These are phyloP conservation scores for Helicolenus hilgendorfi DNA, from an alignment of 2,797 vertebrate species.

Conservation along the genomic window DNA sequence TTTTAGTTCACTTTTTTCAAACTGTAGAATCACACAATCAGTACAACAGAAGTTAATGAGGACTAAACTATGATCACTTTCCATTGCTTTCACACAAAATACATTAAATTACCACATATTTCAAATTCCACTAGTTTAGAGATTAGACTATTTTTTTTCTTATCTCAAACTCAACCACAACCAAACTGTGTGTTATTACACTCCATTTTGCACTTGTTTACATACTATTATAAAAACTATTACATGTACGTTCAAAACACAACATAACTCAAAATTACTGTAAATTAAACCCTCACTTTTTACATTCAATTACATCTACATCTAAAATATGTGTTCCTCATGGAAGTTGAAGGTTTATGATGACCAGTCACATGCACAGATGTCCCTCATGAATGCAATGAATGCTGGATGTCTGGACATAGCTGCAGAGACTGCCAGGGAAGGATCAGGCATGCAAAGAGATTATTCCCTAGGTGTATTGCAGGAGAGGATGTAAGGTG, in stretches of 20 bases:
- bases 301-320: fast-evolving
- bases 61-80: neutral
- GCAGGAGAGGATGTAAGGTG: too few relatives aligned
- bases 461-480: too few relatives aligned
- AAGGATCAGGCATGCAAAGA: neutral
- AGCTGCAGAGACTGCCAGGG: neutral
- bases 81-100: neutral
- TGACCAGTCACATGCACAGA: neutral
- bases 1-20: neutral
- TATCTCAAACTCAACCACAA: neutral
- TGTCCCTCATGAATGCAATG: neutral
- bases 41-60: too few relatives aligned
- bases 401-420: neutral
- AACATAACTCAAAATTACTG: too few relatives aligned
- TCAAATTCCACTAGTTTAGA: neutral
- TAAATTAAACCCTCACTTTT: too few relatives aligned
- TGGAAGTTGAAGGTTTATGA: neutral
- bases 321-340: neutral
- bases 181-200: neutral
- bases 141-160: too few relatives aligned
- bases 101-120: neutral
- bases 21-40: neutral
- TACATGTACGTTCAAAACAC: neutral
- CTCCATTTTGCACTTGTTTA: neutral
- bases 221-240: neutral